Conservation (phyloP, 2,888 invertebrate genomes). For the Parascotia fuliginaria region DNA sequence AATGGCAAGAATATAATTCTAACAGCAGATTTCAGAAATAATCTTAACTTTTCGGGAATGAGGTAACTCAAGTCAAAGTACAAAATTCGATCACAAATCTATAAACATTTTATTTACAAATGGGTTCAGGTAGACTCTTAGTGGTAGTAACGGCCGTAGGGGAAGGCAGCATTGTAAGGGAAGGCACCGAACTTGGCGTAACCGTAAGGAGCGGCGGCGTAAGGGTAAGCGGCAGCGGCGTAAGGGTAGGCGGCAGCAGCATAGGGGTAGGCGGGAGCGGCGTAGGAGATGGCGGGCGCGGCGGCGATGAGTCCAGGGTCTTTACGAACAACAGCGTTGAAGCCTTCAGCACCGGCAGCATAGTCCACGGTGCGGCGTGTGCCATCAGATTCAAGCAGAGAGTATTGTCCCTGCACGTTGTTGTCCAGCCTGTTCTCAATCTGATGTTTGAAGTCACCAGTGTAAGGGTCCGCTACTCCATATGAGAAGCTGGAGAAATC, state of each 20-base stretch:
- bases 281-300: slow-evolving; percentile 37
- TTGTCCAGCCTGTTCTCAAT: slow-evolving; percentile 56
- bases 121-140: too few species aligned
- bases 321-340: slow-evolving; percentile 83
- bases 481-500: slow-evolving; percentile 77
- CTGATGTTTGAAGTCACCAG: slow-evolving; percentile 82
- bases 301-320: slow-evolving; percentile 64
- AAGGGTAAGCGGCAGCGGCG: slow-evolving; percentile 35
- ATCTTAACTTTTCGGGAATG: too few species aligned
- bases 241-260: slow-evolving; percentile 34
- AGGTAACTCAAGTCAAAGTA: too few species aligned
- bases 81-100: too few species aligned
- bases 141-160: slow-evolving; percentile 38
- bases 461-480: slow-evolving; percentile 79
- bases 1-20: too few species aligned
- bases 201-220: slow-evolving; percentile 33
- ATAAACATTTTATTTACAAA: too few species aligned
- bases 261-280: slow-evolving; percentile 21
- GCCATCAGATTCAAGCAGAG: slow-evolving; percentile 81
- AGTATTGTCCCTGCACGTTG: slow-evolving; percentile 57
- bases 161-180: slow-evolving; percentile 36
- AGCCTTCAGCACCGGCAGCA: slow-evolving; percentile 79
- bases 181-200: slow-evolving; percentile 7
- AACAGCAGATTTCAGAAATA: too few species aligned
- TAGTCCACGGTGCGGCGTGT: slow-evolving; percentile 83